phyloP scores from a whole-genome alignment of 2,888 invertebrate genomes.

The Stenichneumon culpator region DNA sequence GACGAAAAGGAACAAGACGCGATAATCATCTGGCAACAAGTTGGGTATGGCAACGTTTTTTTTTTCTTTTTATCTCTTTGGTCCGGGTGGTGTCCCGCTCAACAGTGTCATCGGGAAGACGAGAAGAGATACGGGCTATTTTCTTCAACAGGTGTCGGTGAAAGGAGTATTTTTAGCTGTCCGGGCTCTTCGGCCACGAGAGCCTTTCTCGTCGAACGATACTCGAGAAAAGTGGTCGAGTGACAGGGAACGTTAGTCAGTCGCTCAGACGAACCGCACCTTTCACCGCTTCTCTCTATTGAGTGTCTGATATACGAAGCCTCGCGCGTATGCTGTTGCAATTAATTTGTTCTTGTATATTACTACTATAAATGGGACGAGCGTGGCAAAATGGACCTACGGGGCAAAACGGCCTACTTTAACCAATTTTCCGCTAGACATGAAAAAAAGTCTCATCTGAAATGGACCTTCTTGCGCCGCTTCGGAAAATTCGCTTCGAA shows the following conservation, averaged over 20 bases:
- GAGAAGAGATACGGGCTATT: conserved; percentile 15
- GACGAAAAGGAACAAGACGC: neutral
- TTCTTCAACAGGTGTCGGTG: conserved; percentile 62
- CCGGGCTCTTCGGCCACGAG: conserved; percentile 31
- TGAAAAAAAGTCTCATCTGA: too few species aligned
- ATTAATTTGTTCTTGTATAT: conserved; percentile 2
- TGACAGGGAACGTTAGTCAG: neutral
- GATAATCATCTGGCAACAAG: conserved; percentile 7
- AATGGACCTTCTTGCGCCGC: too few species aligned
- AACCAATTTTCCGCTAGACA: too few species aligned
- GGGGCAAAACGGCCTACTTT: too few species aligned
- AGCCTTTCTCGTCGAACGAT: conserved; percentile 18
- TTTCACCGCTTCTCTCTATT: neutral
- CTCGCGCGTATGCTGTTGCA: conserved; percentile 13
- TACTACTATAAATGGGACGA: neutral
- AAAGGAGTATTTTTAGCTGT: conserved; percentile 4
- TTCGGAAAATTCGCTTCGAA: too few species aligned
- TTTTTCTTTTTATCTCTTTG: conserved; percentile 5
- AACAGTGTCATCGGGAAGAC: neutral
- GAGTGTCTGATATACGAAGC: neutral
- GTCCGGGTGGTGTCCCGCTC: neutral
- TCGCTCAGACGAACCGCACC: conserved; percentile 20
- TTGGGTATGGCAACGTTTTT: neutral
- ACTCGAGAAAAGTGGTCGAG: conserved; percentile 6
- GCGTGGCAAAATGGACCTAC: too few species aligned